A percentile compares a stretch with the other conserved stretches of the same genome.
These are phyloP conservation scores for Lasiurus borealis DNA, from an alignment of 2,113 vertebrate species.

Conservation along the genomic window DNA sequence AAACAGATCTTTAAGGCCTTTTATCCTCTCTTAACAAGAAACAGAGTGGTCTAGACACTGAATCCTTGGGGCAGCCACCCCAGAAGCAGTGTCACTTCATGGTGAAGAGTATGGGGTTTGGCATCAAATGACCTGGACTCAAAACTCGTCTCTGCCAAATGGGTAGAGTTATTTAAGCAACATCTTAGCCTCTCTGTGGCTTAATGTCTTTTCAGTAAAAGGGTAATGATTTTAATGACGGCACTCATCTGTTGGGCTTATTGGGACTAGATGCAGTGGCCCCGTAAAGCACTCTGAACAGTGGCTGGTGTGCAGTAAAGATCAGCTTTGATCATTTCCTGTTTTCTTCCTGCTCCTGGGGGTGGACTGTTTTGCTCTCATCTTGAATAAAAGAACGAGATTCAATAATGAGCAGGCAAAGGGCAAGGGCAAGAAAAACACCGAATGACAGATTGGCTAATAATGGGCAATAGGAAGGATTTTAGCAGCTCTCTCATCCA, in stretches of 20 bases:
- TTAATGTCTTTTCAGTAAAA: background rate
- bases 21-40: background rate
- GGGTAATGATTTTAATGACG: background rate
- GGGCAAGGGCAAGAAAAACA: background rate
- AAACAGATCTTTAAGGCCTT: background rate
- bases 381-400: background rate
- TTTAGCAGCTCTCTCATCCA: background rate
- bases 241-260: background rate
- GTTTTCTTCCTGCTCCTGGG: background rate
- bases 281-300: accelerated
- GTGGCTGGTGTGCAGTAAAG: background rate
- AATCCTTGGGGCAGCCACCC: accelerated
- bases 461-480: background rate
- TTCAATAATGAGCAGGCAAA: constrained; percentile 38
- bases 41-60: background rate
- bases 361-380: background rate
- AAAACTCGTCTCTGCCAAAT: background rate
- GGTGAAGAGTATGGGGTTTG: background rate
- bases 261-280: accelerated
- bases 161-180: background rate
- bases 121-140: background rate
- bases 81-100: background rate
- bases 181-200: background rate
- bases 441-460: background rate
- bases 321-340: background rate